Evolutionary conservation across 2,113 vertebrate species (phyloP), one percentile per base, ranked within the genome.

Genomic region (Psilopsiagon aymara): DNA sequence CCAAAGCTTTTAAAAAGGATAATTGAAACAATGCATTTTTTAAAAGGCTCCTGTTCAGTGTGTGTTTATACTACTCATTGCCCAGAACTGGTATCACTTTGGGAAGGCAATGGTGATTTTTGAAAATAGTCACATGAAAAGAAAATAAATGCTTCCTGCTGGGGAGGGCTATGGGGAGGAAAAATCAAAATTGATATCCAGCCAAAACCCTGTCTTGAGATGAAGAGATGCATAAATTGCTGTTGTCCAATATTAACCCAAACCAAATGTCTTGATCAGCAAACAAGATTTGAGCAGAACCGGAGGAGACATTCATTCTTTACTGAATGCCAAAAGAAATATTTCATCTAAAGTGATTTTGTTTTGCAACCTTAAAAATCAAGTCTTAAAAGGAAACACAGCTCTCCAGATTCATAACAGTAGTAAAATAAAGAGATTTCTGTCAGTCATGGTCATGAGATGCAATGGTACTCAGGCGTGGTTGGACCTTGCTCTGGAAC

Each of bases 1-100:
- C 91, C 37, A 89, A 91, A 67, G 13, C 62, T 81, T 90, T 86
- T 47, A 47, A 95, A 94, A 21, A 83, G n/a, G 11, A 1, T 82
- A 91, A 92, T 19, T 91, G 37, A 83, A 91, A 27, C 5, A 24
- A 73, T 7, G 2, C 3, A 8, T 11, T 9, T 78, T 71, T 59
- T 2, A 44, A 64, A 78, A 93, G 33, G 6, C 23, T 85, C 6
- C 49, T 90, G 47, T 49, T 25, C 20, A 47, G 33, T 59, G 4
- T 19, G 23, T 23, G 11, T 29, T 28, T 5, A 1, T 49, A 23
- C 35, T 46, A 25, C 18, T 92, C 27, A n/a, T 41, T 69, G 12
- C 29, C 33, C 27, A 55, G 37, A 86, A 74, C 1, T 31, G 4
- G 6, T 20, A 7, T 57, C 11, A 49, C 47, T 70, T 63, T 74